phyloP scores from a whole-genome alignment of 2,888 invertebrate genomes.

The Andrena flavipes region DNA sequence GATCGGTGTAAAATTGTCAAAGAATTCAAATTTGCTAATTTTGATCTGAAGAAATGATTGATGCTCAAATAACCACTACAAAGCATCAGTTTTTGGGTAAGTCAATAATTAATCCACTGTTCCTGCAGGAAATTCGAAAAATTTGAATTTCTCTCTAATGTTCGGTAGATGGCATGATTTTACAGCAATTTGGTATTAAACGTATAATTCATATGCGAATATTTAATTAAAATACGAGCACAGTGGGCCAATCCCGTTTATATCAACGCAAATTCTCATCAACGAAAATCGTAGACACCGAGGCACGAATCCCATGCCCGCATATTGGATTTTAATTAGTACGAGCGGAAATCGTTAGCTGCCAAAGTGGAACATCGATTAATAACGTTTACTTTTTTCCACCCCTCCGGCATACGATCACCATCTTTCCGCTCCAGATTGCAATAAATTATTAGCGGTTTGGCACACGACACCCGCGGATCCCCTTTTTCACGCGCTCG shows the following conservation, averaged over 20 bases:
- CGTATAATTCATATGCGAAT: neutral
- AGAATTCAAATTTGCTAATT: too few species aligned
- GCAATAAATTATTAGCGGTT: slow-evolving; percentile 42
- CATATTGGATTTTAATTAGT: slow-evolving; percentile 61
- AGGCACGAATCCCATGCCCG: slow-evolving; percentile 19
- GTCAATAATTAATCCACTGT: too few species aligned
- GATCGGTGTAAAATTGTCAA: too few species aligned
- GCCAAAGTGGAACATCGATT: slow-evolving; percentile 49
- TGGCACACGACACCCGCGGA: slow-evolving; percentile 10
- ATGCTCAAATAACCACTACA: too few species aligned
- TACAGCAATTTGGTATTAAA: neutral
- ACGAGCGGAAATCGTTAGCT: slow-evolving; percentile 54
- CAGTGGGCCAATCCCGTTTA: neutral
- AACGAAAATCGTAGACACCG: slow-evolving; percentile 4
- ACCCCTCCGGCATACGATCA: neutral
- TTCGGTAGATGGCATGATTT: too few species aligned
- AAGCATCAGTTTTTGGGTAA: too few species aligned
- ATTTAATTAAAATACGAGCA: slow-evolving; percentile 10
- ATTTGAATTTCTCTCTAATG: too few species aligned
- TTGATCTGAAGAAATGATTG: too few species aligned
- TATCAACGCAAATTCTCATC: slow-evolving; percentile 22
- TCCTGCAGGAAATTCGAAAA: too few species aligned
- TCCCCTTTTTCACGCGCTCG: slow-evolving; percentile 3
- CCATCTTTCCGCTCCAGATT: neutral
- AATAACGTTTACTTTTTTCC: slow-evolving; percentile 34